phyloP scores from a whole-genome alignment of 2,888 invertebrate species.

The Dicycla oo region DNA sequence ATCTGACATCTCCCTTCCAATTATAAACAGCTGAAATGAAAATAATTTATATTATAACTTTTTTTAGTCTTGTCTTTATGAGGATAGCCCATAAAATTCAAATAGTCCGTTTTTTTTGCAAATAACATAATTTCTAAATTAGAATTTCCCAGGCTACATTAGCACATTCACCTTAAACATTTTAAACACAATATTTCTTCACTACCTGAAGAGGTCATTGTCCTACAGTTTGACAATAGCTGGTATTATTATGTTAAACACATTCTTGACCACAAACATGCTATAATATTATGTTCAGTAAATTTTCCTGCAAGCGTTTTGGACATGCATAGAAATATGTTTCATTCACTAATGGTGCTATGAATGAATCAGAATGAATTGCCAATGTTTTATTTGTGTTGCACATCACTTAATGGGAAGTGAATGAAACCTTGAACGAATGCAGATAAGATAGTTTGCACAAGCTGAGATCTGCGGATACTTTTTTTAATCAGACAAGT shows the following conservation, averaged over 20 bases:
- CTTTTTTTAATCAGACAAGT: neutral
- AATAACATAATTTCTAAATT: neutral
- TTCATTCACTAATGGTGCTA: slow-evolving; percentile 7
- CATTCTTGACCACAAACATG: neutral
- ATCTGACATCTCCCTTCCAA: slow-evolving; percentile 95
- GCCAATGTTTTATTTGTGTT: neutral
- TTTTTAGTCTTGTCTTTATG: too few species aligned
- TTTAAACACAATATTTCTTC: neutral
- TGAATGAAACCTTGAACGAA: slow-evolving; percentile 1
- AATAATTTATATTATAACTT: neutral
- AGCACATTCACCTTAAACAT: neutral
- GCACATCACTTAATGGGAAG: neutral
- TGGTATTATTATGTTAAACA: neutral
- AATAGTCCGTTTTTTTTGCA: neutral
- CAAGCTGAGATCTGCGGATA: slow-evolving; percentile 5
- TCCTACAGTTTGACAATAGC: neutral
- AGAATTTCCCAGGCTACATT: neutral
- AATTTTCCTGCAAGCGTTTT: neutral
- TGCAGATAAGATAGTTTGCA: slow-evolving; percentile 27
- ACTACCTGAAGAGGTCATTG: neutral
- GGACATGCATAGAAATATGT: neutral
- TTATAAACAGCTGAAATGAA: slow-evolving; percentile 95
- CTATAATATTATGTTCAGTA: neutral
- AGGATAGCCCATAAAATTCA: neutral
- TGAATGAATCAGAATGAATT: slow-evolving; percentile 5